phyloP scores from a whole-genome alignment of 2,113 vertebrate species.

The Chionis minor region DNA sequence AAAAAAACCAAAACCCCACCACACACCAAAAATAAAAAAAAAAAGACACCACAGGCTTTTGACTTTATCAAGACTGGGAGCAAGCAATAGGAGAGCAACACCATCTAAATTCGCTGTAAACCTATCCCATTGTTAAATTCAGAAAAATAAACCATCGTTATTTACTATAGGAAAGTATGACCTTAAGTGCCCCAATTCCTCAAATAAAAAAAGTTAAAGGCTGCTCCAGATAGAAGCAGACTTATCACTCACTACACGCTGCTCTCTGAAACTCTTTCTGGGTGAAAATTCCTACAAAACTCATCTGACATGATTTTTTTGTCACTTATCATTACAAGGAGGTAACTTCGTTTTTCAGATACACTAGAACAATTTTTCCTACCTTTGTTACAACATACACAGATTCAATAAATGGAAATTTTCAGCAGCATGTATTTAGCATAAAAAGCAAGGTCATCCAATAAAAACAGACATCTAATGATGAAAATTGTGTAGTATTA shows the following conservation, averaged over 20 bases:
- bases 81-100: neutral
- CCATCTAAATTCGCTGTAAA: neutral
- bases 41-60: neutral
- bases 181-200: neutral
- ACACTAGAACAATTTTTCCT: neutral
- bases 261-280: neutral
- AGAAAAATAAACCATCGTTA: neutral
- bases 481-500: neutral
- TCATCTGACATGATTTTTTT: neutral
- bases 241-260: neutral
- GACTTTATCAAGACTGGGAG: neutral
- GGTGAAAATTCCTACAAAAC: neutral
- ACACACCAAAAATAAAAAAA: neutral
- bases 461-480: neutral
- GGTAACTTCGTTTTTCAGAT: neutral
- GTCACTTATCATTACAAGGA: neutral
- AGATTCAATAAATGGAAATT: neutral
- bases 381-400: neutral
- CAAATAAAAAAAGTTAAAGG: neutral
- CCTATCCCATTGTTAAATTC: neutral
- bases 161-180: neutral
- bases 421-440: neutral
- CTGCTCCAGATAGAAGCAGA: neutral
- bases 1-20: neutral
- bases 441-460: neutral